These are phyloP conservation scores for Meta bourneti DNA, from an alignment of 2,888 invertebrate species.

Conservation along the genomic window DNA sequence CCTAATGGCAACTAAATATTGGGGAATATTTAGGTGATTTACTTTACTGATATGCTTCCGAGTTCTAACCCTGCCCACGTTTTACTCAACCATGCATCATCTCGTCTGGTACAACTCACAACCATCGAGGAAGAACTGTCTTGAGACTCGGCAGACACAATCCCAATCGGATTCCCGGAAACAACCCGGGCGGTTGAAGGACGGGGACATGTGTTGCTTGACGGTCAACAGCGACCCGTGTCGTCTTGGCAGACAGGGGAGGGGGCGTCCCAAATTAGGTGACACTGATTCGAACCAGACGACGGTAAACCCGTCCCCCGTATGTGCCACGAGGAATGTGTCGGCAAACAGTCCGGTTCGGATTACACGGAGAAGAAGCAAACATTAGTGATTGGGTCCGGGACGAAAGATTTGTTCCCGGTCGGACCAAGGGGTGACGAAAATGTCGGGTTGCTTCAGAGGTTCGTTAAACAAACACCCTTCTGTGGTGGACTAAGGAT, in stretches of 20 bases:
- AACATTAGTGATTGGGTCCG: neutral
- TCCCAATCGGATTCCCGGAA: conserved; percentile 7
- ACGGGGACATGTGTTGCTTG: conserved; percentile 23
- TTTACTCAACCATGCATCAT: too few species aligned
- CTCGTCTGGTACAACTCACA: neutral
- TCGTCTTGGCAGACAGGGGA: neutral
- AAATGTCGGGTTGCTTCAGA: neutral
- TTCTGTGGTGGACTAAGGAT: neutral
- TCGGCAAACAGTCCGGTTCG: conserved; percentile 33
- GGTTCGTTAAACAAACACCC: neutral
- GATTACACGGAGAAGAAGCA: neutral
- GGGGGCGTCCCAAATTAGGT: conserved; percentile 51
- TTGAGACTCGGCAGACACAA: conserved; percentile 19
- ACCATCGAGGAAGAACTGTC: neutral
- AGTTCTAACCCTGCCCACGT: too few species aligned
- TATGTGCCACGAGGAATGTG: neutral
- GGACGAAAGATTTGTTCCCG: conserved; percentile 33
- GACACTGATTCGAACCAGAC: conserved; percentile 63
- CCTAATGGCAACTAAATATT: too few species aligned
- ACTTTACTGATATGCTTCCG: too few species aligned
- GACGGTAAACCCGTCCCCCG: neutral
- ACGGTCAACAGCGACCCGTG: conserved; percentile 53
- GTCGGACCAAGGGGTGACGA: too few species aligned
- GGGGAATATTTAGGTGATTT: too few species aligned
- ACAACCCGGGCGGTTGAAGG: neutral